phyloP scores from a whole-genome alignment of 2,113 vertebrate species.

The Oncorhynchus mykiss region DNA sequence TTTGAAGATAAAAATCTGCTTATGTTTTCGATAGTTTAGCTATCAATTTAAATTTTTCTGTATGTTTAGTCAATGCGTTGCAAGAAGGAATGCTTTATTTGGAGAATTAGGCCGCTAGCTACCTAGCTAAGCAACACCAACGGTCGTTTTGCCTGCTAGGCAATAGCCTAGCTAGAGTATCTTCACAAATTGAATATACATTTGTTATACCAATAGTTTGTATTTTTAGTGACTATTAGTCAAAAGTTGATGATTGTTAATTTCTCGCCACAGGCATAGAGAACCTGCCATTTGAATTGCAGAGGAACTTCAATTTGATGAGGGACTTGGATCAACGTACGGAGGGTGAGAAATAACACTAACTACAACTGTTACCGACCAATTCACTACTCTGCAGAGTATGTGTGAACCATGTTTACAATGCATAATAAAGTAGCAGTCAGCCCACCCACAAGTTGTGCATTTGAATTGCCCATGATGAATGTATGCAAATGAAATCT shows the following conservation, averaged over 20 bases:
- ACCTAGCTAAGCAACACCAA: too few species aligned
- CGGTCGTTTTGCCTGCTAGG: neutral
- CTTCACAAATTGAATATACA: too few species aligned
- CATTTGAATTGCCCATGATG: neutral
- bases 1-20: neutral
- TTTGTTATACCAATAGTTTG: too few species aligned
- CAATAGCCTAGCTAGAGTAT: neutral
- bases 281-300: slow-evolving; percentile 93
- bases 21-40: neutral
- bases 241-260: neutral
- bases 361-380: neutral
- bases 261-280: slow-evolving; percentile 84
- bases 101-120: too few species aligned
- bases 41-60: neutral
- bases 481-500: neutral
- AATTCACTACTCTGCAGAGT: too few species aligned
- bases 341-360: slow-evolving; percentile 77
- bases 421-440: neutral
- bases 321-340: slow-evolving; percentile 94
- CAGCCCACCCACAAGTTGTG: neutral
- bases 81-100: neutral
- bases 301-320: slow-evolving; percentile 98
- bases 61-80: neutral
- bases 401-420: too few species aligned
- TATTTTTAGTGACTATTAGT: neutral